Base-by-base conservation (phyloP, 2,113 vertebrate genomes). In the Xyliphius kryptos region DNA sequence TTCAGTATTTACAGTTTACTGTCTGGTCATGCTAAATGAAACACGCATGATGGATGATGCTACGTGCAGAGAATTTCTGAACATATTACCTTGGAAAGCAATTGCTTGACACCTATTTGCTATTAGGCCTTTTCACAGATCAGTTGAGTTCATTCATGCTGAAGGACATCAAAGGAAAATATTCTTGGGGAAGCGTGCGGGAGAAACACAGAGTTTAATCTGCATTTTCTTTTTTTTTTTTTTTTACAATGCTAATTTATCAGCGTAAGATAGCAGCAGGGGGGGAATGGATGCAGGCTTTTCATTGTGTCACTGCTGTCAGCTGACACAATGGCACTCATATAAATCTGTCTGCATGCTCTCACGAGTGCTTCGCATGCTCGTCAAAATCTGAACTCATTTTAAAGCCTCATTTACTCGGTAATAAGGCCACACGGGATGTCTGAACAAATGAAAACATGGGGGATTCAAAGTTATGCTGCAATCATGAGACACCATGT, bases 171-270 rank as follows among this genome's bases (percentile, higher is more conserved):
- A 76, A 74, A 77, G 74, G 66, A 36, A 54, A 38, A 49, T 56
- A 14, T 40, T 59, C 40, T 19, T 9, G 15, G 21, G 46, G 15
- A 41, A 41, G 55, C 3, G 59, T 56, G 32, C 17, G 44, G 53
- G 66, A 74, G 70, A 57, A 43, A 17, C 44, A 46, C 17, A 12
- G 68, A 60, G 70, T 62, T 71, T 76, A 72, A 77, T 81, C 71
- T 68, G 61, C 36, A n/a, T n/a, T n/a, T n/a, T n/a, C n/a, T n/a
- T 32, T 32, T 32, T 32, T 32, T 32, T 32, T 32, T 32, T 32
- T 60, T 72, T 66, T 46, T 61, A 61, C 73, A 53, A 48, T 11
- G 48, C 55, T 61, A 40, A 70, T 63, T 60, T 48, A 51, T 50
- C 65, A 52, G 13, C 32, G 60, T 17, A 17, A 21, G 61, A 49